These are phyloP conservation scores for Pelmatolapia mariae DNA, from an alignment of 2,113 vertebrate species.

Conservation along the genomic window DNA sequence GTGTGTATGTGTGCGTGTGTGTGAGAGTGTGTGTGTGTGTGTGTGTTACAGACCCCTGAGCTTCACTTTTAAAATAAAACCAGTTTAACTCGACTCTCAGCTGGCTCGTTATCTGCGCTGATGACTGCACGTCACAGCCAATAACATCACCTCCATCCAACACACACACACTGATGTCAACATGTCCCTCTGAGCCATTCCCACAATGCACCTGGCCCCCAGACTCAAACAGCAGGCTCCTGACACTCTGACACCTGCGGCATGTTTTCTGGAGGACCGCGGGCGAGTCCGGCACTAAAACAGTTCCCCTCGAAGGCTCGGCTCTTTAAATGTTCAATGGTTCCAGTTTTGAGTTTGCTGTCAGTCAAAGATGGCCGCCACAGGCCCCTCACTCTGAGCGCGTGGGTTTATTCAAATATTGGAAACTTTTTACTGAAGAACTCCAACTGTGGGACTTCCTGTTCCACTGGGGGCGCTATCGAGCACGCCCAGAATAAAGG, in stretches of 20 bases:
- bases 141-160: not conserved
- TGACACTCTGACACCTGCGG: not conserved
- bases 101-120: not conserved
- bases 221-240: not conserved
- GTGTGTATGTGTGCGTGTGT: too few species aligned
- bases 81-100: slow-evolving; percentile 9
- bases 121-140: slow-evolving; percentile 8
- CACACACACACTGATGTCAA: not conserved
- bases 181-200: not conserved
- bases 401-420: not conserved
- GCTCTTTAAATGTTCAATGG: not conserved
- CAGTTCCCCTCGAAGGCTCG: not conserved
- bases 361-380: not conserved
- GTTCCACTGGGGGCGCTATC: not conserved
- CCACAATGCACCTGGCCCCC: not conserved
- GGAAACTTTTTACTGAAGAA: not conserved
- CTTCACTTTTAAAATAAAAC: not conserved
- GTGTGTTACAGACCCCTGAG: not conserved
- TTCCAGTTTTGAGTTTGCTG: not conserved
- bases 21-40: not conserved
- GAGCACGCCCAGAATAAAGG: not conserved
- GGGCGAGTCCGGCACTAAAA: accelerated
- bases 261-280: not conserved
- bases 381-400: not conserved
- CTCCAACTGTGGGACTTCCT: not conserved